Percentiles rank a stretch among this genome's conserved stretches.
phyloP scores from a whole-genome alignment of 2,888 invertebrate genomes.

The Craniophora ligustri region DNA sequence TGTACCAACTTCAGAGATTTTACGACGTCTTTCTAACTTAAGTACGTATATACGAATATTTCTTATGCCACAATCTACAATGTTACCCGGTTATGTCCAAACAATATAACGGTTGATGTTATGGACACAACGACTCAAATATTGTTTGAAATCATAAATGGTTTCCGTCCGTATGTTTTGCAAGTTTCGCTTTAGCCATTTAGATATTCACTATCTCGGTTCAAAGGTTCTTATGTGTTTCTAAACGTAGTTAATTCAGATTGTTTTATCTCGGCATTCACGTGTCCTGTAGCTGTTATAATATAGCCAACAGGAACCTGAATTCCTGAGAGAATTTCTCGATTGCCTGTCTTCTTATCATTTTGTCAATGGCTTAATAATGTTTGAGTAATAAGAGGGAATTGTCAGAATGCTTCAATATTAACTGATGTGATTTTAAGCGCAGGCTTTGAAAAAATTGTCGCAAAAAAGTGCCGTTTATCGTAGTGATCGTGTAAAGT shows the following conservation, averaged over 20 bases:
- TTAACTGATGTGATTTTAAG: too few relatives aligned
- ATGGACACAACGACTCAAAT: slow-evolving; percentile 53
- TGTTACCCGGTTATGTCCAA: slow-evolving; percentile 17
- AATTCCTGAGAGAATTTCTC: too few relatives aligned
- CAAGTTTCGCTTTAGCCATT: slow-evolving; percentile 44
- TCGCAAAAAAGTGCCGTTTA: too few relatives aligned
- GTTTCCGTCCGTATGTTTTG: slow-evolving; percentile 56
- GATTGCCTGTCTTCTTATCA: too few relatives aligned
- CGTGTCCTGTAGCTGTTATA: background rate
- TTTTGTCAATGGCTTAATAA: too few relatives aligned
- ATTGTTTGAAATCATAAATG: slow-evolving; percentile 57
- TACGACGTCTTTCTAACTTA: background rate
- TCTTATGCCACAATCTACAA: background rate
- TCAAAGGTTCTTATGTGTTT: slow-evolving; percentile 30
- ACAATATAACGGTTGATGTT: slow-evolving; percentile 46
- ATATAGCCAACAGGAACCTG: too few relatives aligned
- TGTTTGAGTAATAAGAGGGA: too few relatives aligned
- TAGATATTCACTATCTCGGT: slow-evolving; percentile 28
- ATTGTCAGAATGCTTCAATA: too few relatives aligned
- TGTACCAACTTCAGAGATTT: too few relatives aligned
- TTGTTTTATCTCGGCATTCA: slow-evolving; percentile 13
- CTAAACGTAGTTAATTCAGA: slow-evolving; percentile 3
- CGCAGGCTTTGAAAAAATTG: too few relatives aligned
- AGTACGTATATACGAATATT: background rate
- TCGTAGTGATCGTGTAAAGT: too few relatives aligned